phyloP scores from a whole-genome alignment of 2,797 vertebrate species.

The Propithecus perrieri region DNA sequence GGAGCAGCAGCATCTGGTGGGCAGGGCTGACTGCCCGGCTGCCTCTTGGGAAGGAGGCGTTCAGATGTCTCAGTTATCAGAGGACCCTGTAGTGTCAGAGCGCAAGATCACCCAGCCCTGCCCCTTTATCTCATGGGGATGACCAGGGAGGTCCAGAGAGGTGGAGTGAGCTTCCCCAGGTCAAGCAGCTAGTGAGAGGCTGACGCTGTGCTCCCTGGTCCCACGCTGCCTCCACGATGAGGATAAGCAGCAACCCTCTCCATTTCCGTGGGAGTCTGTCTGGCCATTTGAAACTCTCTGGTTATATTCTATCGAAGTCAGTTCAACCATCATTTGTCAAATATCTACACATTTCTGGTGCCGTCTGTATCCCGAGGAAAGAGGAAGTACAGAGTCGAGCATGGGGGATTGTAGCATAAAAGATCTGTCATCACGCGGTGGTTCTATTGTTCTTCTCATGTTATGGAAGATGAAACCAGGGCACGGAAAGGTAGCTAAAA shows the following conservation, averaged over 20 bases:
- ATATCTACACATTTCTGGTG: not conserved
- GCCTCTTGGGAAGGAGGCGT: not conserved
- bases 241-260: accelerated
- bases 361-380: not conserved
- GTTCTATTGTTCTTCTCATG: not conserved
- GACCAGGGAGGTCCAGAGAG: not conserved
- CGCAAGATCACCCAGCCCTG: not conserved
- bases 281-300: not conserved
- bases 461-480: not conserved
- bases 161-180: not conserved
- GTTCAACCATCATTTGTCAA: not conserved
- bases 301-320: not conserved
- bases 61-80: not conserved
- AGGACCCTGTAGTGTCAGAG: not conserved
- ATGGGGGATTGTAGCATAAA: not conserved
- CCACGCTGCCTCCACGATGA: not conserved
- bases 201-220: not conserved
- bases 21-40: too few relatives aligned
- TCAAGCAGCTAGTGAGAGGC: not conserved
- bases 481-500: not conserved
- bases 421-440: not conserved
- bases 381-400: not conserved
- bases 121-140: not conserved
- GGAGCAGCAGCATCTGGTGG: not conserved
- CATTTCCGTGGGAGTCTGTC: not conserved